Evolutionary conservation across 2,888 invertebrate species (phyloP).

Genomic region (Eumacrocentrus americanus): DNA sequence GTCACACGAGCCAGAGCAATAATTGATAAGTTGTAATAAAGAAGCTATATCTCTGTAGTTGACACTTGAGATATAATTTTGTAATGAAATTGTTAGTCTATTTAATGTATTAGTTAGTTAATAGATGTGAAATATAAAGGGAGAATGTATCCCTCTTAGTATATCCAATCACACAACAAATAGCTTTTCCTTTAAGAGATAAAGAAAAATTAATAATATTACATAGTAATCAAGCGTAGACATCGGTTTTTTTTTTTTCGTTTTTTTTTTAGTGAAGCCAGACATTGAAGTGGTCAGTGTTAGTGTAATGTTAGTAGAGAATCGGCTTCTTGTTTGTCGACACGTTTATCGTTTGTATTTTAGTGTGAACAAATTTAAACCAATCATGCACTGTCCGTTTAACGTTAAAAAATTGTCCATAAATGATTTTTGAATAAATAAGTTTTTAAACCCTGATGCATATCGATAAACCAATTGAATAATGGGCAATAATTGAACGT

Average conservation of each 20-base stretch:
- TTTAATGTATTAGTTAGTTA: background rate
- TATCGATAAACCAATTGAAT: background rate
- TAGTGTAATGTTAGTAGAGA: background rate
- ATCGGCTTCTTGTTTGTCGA: background rate
- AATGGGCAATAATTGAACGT: constrained; percentile 5
- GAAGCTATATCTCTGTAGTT: background rate
- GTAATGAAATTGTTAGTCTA: background rate
- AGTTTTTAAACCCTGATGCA: constrained; percentile 6
- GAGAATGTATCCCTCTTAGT: background rate
- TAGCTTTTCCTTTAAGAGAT: background rate
- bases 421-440: background rate
- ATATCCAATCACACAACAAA: background rate
- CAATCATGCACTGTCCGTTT: background rate
- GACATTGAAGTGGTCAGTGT: background rate
- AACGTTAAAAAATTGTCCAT: constrained; percentile 6
- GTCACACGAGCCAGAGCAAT: background rate
- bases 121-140: background rate
- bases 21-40: background rate
- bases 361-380: background rate
- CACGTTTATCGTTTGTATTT: background rate
- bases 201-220: background rate
- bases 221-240: background rate
- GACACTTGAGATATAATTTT: background rate
- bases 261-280: background rate
- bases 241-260: background rate